phyloP scores from a whole-genome alignment of 2,888 invertebrate species.

The Lamellibrachia columna region DNA sequence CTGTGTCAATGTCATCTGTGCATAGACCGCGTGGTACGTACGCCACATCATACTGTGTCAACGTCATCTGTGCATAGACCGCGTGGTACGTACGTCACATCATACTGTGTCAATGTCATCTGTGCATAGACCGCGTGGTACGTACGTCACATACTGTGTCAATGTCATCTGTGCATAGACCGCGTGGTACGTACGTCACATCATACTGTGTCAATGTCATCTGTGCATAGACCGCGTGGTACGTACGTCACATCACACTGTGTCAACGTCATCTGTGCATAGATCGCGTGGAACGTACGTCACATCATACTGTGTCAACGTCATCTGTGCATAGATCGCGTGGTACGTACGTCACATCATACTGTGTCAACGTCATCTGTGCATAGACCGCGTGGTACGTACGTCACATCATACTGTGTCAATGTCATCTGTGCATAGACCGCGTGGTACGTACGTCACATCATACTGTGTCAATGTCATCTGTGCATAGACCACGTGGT shows the following conservation, averaged over 20 bases:
- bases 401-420: too few species aligned
- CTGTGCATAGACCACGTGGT: slow-evolving; percentile 37
- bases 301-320: too few species aligned
- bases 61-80: slow-evolving; percentile 49
- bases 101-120: too few species aligned
- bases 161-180: slow-evolving; percentile 51
- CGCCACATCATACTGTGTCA: too few species aligned
- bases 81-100: background rate
- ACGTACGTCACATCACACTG: background rate
- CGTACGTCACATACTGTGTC: slow-evolving; percentile 29
- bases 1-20: slow-evolving; percentile 51
- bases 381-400: slow-evolving; percentile 32
- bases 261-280: slow-evolving; percentile 53
- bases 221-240: too few species aligned
- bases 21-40: too few species aligned
- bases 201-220: too few species aligned
- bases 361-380: slow-evolving; percentile 53
- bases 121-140: too few species aligned
- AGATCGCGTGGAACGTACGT: background rate
- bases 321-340: too few species aligned
- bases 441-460: too few species aligned
- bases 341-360: too few species aligned
- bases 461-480: slow-evolving; percentile 52
- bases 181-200: background rate
- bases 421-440: too few species aligned